phyloP scores from a whole-genome alignment of 2,797 vertebrate species.

The Clarias pachynema region DNA sequence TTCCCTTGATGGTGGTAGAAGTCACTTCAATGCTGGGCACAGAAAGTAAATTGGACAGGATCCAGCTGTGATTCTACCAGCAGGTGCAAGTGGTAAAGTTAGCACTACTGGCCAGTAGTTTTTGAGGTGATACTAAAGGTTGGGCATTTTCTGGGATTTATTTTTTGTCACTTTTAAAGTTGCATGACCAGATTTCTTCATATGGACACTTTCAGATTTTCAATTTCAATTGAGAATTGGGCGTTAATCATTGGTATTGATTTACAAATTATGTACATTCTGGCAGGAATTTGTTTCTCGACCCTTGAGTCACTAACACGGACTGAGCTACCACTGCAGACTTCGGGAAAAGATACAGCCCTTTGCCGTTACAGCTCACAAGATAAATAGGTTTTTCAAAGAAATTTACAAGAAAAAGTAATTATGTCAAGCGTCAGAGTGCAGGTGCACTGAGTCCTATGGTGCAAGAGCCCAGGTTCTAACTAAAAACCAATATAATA shows the following conservation, averaged over 20 bases:
- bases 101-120: too few relatives aligned
- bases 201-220: not conserved
- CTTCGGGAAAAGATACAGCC: not conserved
- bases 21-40: too few relatives aligned
- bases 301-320: not conserved
- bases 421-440: too few relatives aligned
- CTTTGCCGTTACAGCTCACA: not conserved
- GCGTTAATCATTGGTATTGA: not conserved
- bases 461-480: not conserved
- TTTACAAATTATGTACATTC: not conserved
- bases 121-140: too few relatives aligned
- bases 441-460: too few relatives aligned
- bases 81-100: too few relatives aligned
- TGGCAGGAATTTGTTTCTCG: not conserved
- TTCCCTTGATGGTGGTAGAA: too few relatives aligned
- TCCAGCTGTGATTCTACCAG: too few relatives aligned
- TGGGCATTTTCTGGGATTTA: too few relatives aligned
- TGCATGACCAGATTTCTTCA: slow-evolving; percentile 2
- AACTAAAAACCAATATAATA: not conserved
- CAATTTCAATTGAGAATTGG: not conserved
- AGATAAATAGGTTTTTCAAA: not conserved
- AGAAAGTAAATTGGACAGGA: too few relatives aligned
- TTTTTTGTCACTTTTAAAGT: not conserved
- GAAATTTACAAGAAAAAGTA: too few relatives aligned
- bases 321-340: not conserved